Conservation (phyloP, 2,797 vertebrate genomes). For the Cynopterus sphinx region DNA sequence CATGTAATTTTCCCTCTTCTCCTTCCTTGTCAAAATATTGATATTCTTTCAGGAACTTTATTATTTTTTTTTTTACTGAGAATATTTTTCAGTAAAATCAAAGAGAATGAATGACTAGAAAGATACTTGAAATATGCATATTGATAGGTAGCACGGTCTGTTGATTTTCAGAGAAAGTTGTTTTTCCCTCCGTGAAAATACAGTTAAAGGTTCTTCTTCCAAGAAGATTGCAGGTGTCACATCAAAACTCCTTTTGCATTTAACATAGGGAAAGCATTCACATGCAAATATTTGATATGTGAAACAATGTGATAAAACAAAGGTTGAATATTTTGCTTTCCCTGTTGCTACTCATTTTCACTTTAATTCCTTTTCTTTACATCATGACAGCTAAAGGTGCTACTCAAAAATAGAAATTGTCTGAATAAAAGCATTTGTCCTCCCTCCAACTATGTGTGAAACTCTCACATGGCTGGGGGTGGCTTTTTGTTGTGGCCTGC, state of each 20-base stretch:
- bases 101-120: conserved; percentile 87
- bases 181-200: conserved; percentile 69
- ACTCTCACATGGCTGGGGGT: conserved; percentile 13
- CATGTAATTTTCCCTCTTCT: conserved; percentile 84
- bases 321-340: conserved; percentile 76
- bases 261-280: conserved; percentile 75
- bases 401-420: conserved; percentile 69
- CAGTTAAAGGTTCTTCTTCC: conserved; percentile 73
- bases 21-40: conserved; percentile 86
- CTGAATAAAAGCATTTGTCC: conserved; percentile 72
- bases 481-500: conserved; percentile 27
- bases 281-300: conserved; percentile 80
- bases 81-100: conserved; percentile 85
- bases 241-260: conserved; percentile 73
- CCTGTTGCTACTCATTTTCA: conserved; percentile 70
- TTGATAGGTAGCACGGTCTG: conserved; percentile 82
- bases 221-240: conserved; percentile 78
- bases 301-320: conserved; percentile 75
- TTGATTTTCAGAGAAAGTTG: conserved; percentile 83
- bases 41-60: conserved; percentile 84
- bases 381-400: conserved; percentile 57
- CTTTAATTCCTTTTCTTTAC: conserved; percentile 78
- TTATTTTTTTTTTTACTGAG: conserved; percentile 65
- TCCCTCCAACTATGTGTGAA: not conserved
- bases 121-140: conserved; percentile 86